These are phyloP conservation scores for Pagetopsis macropterus DNA, from an alignment of 2,797 vertebrate genomes.

Conservation along the genomic window DNA sequence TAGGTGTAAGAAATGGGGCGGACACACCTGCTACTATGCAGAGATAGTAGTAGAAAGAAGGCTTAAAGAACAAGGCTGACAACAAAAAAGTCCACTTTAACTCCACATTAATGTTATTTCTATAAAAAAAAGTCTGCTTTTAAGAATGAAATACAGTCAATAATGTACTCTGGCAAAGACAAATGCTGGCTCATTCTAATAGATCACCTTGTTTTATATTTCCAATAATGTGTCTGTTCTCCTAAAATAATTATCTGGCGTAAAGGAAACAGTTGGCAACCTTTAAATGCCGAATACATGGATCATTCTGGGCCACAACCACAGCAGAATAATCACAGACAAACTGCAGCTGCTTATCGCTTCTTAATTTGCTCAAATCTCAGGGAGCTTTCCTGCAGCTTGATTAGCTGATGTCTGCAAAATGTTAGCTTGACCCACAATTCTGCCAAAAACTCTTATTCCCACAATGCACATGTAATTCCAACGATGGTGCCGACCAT, in stretches of 20 bases:
- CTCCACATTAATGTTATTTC: neutral
- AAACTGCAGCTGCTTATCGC: constrained; percentile 11
- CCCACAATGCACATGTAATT: neutral
- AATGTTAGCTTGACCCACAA: neutral
- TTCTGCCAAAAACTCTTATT: neutral
- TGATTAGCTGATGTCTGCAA: constrained; percentile 6
- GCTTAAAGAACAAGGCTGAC: neutral
- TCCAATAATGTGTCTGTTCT: neutral
- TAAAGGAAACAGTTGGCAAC: neutral
- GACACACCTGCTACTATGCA: too few relatives aligned
- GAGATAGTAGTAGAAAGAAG: neutral
- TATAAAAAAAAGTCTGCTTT: neutral
- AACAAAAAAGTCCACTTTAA: neutral
- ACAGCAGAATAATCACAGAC: constrained; percentile 8
- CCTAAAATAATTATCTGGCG: neutral
- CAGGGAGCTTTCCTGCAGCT: neutral
- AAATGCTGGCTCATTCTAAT: too few relatives aligned
- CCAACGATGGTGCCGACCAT: neutral
- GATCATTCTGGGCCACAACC: neutral
- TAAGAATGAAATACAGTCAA: neutral
- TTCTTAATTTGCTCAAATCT: constrained; percentile 1
- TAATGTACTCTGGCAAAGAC: neutral
- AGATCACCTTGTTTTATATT: neutral
- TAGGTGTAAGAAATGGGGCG: too few relatives aligned
- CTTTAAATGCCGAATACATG: constrained; percentile 7